These are phyloP conservation scores for Lepidocyrtinus sp. DNA, from an alignment of 2,888 invertebrate genomes.

Conservation along the genomic window DNA sequence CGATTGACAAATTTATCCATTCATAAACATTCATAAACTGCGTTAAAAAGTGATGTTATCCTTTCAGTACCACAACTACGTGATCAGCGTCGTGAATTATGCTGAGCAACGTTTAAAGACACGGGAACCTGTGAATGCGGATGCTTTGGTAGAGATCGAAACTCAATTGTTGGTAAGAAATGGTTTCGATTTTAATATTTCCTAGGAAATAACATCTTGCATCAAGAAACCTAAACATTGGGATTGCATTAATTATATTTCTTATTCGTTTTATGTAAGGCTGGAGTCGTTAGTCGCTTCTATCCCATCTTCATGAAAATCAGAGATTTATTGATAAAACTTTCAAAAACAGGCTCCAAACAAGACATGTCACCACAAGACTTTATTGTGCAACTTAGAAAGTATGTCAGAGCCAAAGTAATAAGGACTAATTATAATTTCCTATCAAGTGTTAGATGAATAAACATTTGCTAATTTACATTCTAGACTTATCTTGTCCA, in stretches of 20 bases:
- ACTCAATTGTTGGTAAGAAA: constrained; percentile 41
- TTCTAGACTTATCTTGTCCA: constrained; percentile 25
- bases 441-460: background rate
- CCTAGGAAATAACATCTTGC: no score
- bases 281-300: constrained; percentile 34
- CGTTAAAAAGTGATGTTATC: background rate
- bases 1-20: no score
- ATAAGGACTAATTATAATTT: no score
- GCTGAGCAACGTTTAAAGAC: constrained; percentile 26
- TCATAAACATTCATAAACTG: background rate
- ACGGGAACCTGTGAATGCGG: constrained; percentile 20
- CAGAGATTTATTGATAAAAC: constrained; percentile 35
- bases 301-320: constrained; percentile 61
- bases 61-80: constrained; percentile 46
- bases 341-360: background rate
- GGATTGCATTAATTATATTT: no score
- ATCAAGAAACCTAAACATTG: no score
- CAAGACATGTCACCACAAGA: constrained; percentile 23
- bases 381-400: constrained; percentile 27
- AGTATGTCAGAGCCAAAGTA: no score
- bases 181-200: no score
- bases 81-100: constrained; percentile 22
- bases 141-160: constrained; percentile 40
- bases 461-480: background rate
- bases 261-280: no score